These are phyloP conservation scores for Bradypodion pumilum DNA, from an alignment of 2,797 vertebrate genomes.

Conservation along the genomic window DNA sequence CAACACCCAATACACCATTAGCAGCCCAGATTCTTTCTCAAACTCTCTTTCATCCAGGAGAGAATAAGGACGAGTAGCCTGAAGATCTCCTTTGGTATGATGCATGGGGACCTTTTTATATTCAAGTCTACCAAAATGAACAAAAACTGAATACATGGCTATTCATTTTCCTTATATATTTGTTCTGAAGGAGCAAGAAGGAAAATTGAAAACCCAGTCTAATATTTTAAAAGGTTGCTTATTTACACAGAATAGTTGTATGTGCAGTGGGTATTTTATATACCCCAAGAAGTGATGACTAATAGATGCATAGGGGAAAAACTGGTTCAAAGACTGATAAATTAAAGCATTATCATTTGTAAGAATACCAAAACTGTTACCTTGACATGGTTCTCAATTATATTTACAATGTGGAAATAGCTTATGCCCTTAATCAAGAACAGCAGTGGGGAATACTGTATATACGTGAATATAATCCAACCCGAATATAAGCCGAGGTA, in stretches of 20 bases:
- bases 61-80: constrained; percentile 14
- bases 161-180: neutral
- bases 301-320: neutral
- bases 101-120: neutral
- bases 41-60: neutral
- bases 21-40: neutral
- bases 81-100: neutral
- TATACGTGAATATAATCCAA: too few relatives aligned
- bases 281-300: too few relatives aligned
- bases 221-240: neutral
- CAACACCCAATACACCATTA: constrained; percentile 9
- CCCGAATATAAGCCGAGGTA: too few relatives aligned
- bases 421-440: neutral
- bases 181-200: neutral
- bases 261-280: too few relatives aligned
- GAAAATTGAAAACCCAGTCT: neutral
- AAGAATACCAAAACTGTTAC: neutral
- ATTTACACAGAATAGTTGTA: neutral
- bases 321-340: neutral
- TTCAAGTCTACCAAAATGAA: neutral
- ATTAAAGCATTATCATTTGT: neutral
- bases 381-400: neutral
- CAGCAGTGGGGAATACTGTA: neutral
- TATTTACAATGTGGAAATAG: neutral
- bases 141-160: neutral